These are phyloP conservation scores for Zosterops pallidus DNA, from an alignment of 2,113 vertebrate genomes.

Conservation along the genomic window DNA sequence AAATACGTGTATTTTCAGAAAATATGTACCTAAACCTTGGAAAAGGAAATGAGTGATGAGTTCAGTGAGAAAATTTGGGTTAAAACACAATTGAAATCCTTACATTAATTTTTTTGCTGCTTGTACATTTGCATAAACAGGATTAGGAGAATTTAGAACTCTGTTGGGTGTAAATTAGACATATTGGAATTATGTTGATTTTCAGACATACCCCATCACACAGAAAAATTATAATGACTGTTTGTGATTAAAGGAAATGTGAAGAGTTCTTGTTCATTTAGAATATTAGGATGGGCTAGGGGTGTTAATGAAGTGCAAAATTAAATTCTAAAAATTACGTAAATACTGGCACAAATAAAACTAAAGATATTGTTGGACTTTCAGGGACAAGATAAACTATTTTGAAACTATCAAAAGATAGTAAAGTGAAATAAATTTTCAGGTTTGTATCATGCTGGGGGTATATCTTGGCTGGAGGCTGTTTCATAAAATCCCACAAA, in stretches of 20 bases:
- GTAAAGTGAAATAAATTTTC: fast-evolving
- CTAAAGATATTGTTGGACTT: background rate
- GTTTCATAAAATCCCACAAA: background rate
- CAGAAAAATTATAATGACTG: background rate
- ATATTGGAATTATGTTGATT: background rate
- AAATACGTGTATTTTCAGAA: background rate
- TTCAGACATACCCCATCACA: background rate
- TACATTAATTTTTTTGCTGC: background rate
- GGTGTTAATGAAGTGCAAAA: background rate
- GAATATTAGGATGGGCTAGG: background rate
- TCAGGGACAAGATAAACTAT: background rate
- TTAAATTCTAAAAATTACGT: background rate
- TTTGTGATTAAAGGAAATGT: background rate
- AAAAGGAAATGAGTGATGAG: background rate
- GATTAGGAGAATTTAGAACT: background rate
- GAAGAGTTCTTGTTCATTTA: background rate
- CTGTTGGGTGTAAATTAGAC: background rate
- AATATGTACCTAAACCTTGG: background rate
- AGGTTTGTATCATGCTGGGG: fast-evolving
- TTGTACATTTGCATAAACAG: background rate
- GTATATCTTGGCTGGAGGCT: background rate
- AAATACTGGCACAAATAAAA: background rate
- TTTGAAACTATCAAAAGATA: background rate
- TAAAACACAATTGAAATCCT: background rate
- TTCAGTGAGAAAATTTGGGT: background rate